Base-by-base conservation (phyloP, 92 coral and sea anemone genomes). In the Palythoa grandiflora region DNA sequence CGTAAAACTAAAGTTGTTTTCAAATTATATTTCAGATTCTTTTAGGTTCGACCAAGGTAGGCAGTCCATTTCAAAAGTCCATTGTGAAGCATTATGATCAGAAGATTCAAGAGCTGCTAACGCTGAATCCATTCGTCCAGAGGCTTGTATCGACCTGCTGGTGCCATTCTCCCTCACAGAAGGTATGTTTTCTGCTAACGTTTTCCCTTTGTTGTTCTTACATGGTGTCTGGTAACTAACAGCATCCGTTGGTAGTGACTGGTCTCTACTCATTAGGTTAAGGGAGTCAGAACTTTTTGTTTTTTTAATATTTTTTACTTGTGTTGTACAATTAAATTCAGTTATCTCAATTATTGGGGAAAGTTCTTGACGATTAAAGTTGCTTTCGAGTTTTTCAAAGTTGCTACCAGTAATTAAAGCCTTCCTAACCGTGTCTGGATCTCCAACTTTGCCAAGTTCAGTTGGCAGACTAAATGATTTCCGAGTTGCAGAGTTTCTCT, bases 381-480 rank as follows among this genome's bases (percentile, higher is more conserved):
- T 44, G 1, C 12, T 66, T 10, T 66, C 11, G 38, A 20, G 13
- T 3, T 39, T 71, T 81, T 81, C 57, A 28, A 19, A 15, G 19
- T 57, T 66, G 74, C 3, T 65, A 47, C 50, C 38, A 79, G 17
- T 28, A 39, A 79, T 60, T 60, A 79, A 9, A 13, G 84, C 73
- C 61, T 81, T 81, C 37, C 74, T 81, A 12, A 81, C n/a, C 9
- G 57, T 4, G 19, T 13, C 71, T n/a, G 39, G 20, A 19, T 35
- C 28, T 44, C 48, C 57, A 10, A 19, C 39, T 51, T 65, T 51
- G 35, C 3, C 10, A n/a, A 47, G 40, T 2, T 81, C 28, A 13
- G 47, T 66, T 66, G 86, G 86, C 14, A 44, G 39, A 65, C 86
- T 81, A 11, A 81, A 47, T 39, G 86, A 17, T 21, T 81, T 81